Evolutionary conservation across 2,797 vertebrate genomes (phyloP).

Genomic region (Leuciscus waleckii): DNA sequence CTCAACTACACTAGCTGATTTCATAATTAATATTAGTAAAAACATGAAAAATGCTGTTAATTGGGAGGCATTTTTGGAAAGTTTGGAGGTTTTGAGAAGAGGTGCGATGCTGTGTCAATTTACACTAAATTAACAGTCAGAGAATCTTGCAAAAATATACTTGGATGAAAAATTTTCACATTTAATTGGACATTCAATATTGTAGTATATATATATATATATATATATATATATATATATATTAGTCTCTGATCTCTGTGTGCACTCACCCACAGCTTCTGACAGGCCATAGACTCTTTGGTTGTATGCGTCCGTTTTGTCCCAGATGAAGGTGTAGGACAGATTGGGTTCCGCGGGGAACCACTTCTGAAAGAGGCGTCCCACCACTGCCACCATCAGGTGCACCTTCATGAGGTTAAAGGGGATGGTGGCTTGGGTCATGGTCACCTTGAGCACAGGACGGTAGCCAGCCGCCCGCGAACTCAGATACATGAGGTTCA

Average conservation of each 20-base stretch:
- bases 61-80: background rate
- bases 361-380: conserved; percentile 98
- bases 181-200: background rate
- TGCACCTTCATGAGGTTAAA: conserved; percentile 99
- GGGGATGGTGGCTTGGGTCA: conserved; percentile 93
- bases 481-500: conserved; percentile 93
- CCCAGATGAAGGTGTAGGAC: conserved; percentile 98
- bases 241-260: background rate
- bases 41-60: background rate
- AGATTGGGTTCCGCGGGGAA: conserved; percentile 96
- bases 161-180: background rate
- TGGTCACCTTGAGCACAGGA: conserved; percentile 94
- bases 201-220: too few species aligned
- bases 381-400: conserved; percentile 97
- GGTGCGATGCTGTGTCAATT: conserved; percentile 10
- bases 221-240: too few species aligned
- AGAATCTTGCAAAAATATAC: conserved; percentile 7
- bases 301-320: conserved; percentile 97
- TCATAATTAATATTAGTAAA: background rate
- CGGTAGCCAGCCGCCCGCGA: conserved; percentile 95
- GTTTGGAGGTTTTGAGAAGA: background rate
- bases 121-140: conserved; percentile 7
- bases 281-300: conserved; percentile 95
- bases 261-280: conserved; percentile 92
- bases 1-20: conserved; percentile 14